phyloP scores from a whole-genome alignment of 2,797 vertebrate species.

The Sphaeramia orbicularis region DNA sequence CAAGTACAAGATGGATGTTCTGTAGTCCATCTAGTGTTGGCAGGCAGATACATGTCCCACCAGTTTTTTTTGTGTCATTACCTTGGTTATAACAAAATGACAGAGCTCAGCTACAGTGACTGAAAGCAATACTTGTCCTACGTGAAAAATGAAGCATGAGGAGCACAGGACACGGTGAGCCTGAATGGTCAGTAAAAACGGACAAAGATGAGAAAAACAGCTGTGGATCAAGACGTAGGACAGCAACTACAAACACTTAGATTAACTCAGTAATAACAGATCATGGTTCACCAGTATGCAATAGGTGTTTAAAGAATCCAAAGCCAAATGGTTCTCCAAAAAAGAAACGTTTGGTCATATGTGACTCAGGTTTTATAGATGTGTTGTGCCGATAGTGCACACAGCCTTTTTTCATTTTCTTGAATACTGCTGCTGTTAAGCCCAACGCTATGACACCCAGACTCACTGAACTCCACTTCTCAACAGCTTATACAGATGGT shows the following conservation, averaged over 20 bases:
- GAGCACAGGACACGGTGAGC: conserved; percentile 72
- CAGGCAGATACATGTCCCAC: conserved; percentile 13
- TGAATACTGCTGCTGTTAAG: no score
- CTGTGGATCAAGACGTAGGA: conserved; percentile 85
- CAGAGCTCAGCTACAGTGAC: conserved; percentile 18
- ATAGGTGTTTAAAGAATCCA: conserved; percentile 15
- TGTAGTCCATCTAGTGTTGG: conserved; percentile 30
- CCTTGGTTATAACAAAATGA: conserved; percentile 9
- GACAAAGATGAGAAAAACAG: conserved; percentile 84
- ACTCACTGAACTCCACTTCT: no score
- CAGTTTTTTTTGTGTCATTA: conserved; percentile 3
- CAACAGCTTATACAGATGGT: no score
- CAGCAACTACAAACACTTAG: conserved; percentile 70
- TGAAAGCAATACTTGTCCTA: conserved; percentile 1
- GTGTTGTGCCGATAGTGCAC: no score
- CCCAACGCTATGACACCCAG: no score
- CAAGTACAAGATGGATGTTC: conserved; percentile 27
- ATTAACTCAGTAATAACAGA: conserved; percentile 9
- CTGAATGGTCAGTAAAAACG: conserved; percentile 64
- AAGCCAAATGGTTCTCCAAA: conserved; percentile 14
- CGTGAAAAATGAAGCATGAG: conserved; percentile 63
- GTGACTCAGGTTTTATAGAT: no score
- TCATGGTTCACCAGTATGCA: conserved; percentile 49
- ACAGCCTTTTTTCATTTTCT: no score
- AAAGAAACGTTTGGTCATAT: not conserved